Evolutionary conservation across 2,113 vertebrate species (phyloP).

Genomic region (Raja brachyura): DNA sequence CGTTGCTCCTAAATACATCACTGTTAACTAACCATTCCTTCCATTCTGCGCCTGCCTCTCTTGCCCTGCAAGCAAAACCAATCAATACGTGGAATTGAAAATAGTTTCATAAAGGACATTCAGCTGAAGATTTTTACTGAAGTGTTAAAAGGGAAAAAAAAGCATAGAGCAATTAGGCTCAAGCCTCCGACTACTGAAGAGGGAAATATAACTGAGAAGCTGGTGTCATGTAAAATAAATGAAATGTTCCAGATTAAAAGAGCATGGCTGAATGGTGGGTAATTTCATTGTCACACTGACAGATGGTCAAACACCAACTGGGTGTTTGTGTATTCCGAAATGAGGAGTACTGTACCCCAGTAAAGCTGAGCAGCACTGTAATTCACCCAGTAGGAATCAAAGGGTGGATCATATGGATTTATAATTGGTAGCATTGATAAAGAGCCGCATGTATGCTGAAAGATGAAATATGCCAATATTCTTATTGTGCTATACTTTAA

Average conservation of each 20-base stretch:
- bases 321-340: neutral
- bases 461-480: neutral
- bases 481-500: too few species aligned
- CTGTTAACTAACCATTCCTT: neutral
- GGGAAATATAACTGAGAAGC: neutral
- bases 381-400: neutral
- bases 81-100: neutral
- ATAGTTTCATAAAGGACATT: neutral
- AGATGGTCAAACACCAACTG: neutral
- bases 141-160: neutral
- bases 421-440: neutral
- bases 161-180: neutral
- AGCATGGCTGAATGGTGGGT: neutral
- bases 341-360: neutral
- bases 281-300: neutral
- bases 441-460: neutral
- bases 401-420: neutral
- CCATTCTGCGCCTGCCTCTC: neutral
- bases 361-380: neutral
- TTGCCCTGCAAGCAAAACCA: neutral
- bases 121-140: neutral
- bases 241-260: neutral
- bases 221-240: neutral
- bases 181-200: neutral
- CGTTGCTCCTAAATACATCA: neutral